A percentile compares a stretch with the other conserved stretches of the same genome.
Evolutionary conservation across 2,888 invertebrate species (phyloP).

Genomic region (Andrena haemorrhoa): DNA sequence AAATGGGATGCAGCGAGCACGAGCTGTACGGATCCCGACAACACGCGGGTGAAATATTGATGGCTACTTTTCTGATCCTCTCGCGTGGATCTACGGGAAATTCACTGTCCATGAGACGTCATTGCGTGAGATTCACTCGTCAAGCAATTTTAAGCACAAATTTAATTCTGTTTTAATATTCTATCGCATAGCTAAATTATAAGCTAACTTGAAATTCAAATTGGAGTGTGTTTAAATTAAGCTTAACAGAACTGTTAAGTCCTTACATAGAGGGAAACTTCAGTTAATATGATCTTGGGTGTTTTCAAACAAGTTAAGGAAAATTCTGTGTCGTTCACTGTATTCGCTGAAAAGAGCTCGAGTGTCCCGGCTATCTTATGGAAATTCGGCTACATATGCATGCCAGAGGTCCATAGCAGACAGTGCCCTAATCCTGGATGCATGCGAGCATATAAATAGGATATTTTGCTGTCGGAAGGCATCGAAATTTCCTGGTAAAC

Average conservation of each 20-base stretch:
- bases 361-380: not conserved
- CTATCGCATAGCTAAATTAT: no score
- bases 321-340: not conserved
- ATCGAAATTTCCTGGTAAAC: constrained; percentile 43
- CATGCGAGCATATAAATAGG: constrained; percentile 71
- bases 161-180: not conserved
- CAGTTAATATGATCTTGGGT: no score
- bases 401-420: not conserved
- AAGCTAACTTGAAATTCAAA: not conserved
- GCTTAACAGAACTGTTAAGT: no score
- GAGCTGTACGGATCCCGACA: constrained; percentile 63
- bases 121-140: not conserved
- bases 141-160: not conserved
- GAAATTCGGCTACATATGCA: constrained; percentile 1
- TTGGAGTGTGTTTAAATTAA: no score
- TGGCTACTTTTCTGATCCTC: constrained; percentile 45
- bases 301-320: not conserved
- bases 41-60: constrained; percentile 74
- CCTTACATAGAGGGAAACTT: no score
- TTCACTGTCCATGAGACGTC: constrained; percentile 9
- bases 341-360: not conserved
- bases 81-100: constrained; percentile 32
- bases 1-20: constrained; percentile 63
- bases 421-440: constrained; percentile 44
- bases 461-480: constrained; percentile 51